Base-by-base conservation (phyloP, 2,113 vertebrate species). In the Anolis carolinensis region DNA sequence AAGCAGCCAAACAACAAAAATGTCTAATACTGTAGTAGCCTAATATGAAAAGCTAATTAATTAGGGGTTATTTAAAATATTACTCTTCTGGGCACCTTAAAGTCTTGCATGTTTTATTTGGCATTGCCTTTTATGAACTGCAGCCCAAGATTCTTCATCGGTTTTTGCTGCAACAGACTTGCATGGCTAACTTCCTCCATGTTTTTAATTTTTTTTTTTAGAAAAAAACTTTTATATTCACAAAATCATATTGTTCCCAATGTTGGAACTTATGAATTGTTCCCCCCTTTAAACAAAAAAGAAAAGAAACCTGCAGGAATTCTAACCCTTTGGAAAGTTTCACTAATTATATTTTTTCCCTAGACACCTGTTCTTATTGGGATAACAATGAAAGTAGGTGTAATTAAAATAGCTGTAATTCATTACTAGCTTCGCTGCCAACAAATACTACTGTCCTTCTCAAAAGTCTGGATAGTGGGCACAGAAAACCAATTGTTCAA, bases 181-280 rank as follows among this genome's bases (percentile, higher is more conserved):
- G 82, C 89, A 90, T 92, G 87, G 88, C 88, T 82, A 76, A 39
- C 88, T 92, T 93, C 94, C 93, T 92, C 92, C 87, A 7, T 76
- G 81, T 92, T 88, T 91, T 68, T 68, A 68, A 78, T 88, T 85
- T 68, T 78, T 85, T 68, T 78, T 86, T 81, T 87, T 90, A 87
- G 79, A 59, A 84, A 80, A 63, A 89, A 83, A 6, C 20, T 7
- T 39, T 83, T 73, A 73, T 77, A 70, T 68, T 50, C 9, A 52
- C 27, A 55, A 59, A 59, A 18, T 18, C 11, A 59, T 59, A 20
- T 59, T 59, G 11, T 59, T 59, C 55, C 55, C 10, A 16, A 59
- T 59, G 14, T 59, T 59, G 55, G 18, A 59, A 59, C 55, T 20
- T 32, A 63, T 44, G 23, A 11, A 27, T 50, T 25, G 14, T 76